A percentile compares a stretch with the other conserved stretches of the same genome.
Evolutionary conservation across 2,113 vertebrate genomes (phyloP).

Genomic region (Ceyx margarethae): DNA sequence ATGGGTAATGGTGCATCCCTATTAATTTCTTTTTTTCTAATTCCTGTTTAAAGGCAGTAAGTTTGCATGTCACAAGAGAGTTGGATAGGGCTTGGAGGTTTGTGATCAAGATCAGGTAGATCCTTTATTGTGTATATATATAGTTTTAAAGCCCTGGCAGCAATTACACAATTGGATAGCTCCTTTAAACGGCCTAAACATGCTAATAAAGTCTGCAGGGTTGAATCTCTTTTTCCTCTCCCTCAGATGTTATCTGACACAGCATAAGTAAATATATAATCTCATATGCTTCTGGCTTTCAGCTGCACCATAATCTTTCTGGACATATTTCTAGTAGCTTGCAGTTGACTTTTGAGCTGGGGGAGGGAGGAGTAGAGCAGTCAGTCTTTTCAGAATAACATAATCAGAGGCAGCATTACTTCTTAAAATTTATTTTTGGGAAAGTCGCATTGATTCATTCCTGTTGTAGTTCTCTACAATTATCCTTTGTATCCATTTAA

Average conservation of each 20-base stretch:
- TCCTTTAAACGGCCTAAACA: constrained; percentile 51
- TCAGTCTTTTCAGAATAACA: constrained; percentile 1
- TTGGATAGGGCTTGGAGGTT: background rate
- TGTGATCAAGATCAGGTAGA: constrained; percentile 49
- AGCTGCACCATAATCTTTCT: constrained; percentile 14
- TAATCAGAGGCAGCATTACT: constrained; percentile 21
- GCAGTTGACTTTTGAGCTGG: constrained; percentile 41
- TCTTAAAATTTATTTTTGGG: background rate
- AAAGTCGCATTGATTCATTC: constrained; percentile 57
- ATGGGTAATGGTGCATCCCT: constrained; percentile 23
- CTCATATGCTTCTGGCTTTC: constrained; percentile 32
- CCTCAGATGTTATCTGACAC: constrained; percentile 38
- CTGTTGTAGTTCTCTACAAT: constrained; percentile 59
- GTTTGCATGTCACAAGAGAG: constrained; percentile 33
- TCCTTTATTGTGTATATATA: constrained; percentile 53
- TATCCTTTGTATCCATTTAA: constrained; percentile 71
- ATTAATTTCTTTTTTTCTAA: constrained; percentile 6
- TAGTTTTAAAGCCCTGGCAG: constrained; percentile 52
- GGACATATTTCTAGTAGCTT: constrained; percentile 31
- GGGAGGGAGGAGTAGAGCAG: background rate
- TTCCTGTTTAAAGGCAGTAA: constrained; percentile 52
- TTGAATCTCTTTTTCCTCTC: background rate
- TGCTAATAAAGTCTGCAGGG: constrained; percentile 41
- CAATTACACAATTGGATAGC: constrained; percentile 38
- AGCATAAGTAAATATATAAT: constrained; percentile 48